Base-by-base conservation (phyloP, 2,888 invertebrate genomes). In the Latheticus oryzae region DNA sequence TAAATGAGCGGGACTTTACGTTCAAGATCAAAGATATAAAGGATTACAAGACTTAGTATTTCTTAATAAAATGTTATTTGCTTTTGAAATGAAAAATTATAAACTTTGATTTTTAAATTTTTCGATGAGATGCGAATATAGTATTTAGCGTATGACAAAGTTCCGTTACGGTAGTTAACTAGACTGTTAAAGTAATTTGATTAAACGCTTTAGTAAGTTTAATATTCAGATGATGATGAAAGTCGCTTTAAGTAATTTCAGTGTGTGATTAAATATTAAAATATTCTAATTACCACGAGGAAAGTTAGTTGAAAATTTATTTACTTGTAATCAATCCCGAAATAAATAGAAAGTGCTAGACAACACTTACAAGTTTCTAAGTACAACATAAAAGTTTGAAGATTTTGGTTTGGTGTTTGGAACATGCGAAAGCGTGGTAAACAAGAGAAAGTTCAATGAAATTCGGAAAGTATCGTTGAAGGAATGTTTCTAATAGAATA, bases 351-450 rank as follows among this genome's bases (percentile, higher is more conserved):
- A 7, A 8, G n/a, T 3, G 13, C 3, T 38, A 3, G 35, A 13
- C 9, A 23, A 40, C 40, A 40, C 26, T 24, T 24, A 37, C 2
- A 42, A 42, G 28, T 28, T 42, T 42, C 42, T 9, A 42, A 42
- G 35, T 16, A 37, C 17, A 38, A 13, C 28, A 12, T 26, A 9
- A 9, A 43, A 30, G 45, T 45, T 30, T 21, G 16, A 21, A 19
- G 21, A 17, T 45, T 45, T 45, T 30, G 30, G 19, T 30, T 11
- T 19, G 11, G 30, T 30, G 8, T 16, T 3, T 5, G n/a, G 11
- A 33, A 21, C 47, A 47, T 47, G 47, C 47, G 47, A 47, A 47
- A 47, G 47, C 47, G 47, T 47, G 33, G 47, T 8, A 47, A 47
- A 19, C 5, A 26, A 16, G 8, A 15, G 3, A 9, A 35, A n/a